Evolutionary conservation across 2,888 invertebrate species (phyloP).

Genomic region (Epistrophella euchroma): DNA sequence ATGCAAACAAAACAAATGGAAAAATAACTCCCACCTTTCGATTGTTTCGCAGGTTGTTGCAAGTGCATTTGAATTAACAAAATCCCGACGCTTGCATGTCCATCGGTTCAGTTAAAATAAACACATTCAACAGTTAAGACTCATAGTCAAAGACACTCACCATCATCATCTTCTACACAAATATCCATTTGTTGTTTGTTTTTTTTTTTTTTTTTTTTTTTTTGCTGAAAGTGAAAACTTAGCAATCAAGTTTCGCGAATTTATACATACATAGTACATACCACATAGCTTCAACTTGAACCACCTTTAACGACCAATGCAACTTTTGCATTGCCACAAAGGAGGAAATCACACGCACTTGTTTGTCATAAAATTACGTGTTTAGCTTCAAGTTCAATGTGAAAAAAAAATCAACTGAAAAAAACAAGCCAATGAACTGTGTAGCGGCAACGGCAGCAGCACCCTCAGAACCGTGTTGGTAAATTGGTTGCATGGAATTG

Average conservation of each 20-base stretch:
- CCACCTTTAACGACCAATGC: constrained; percentile 13
- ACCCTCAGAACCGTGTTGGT: not conserved
- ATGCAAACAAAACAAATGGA: constrained; percentile 22
- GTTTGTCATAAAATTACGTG: constrained; percentile 47
- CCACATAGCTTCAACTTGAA: not conserved
- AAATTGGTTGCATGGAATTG: constrained; percentile 22
- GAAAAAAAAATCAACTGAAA: constrained; percentile 23
- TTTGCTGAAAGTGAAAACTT: constrained; percentile 35
- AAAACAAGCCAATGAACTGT: constrained; percentile 37
- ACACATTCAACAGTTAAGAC: constrained; percentile 55
- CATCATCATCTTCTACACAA: not conserved
- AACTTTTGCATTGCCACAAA: constrained; percentile 35
- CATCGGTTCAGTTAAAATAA: constrained; percentile 56
- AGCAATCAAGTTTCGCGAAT: constrained; percentile 34
- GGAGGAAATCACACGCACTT: constrained; percentile 43
- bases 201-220: too few relatives aligned
- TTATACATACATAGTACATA: not conserved
- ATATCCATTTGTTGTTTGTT: constrained; percentile 12
- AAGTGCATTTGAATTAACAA: constrained; percentile 54
- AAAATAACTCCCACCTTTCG: constrained; percentile 24
- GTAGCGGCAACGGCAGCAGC: not conserved
- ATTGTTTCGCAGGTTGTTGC: constrained; percentile 6
- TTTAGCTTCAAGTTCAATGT: constrained; percentile 40
- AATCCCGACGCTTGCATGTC: constrained; percentile 54
- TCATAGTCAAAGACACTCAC: constrained; percentile 23